phyloP scores from a whole-genome alignment of 2,113 vertebrate genomes.

The Carassius carassius region DNA sequence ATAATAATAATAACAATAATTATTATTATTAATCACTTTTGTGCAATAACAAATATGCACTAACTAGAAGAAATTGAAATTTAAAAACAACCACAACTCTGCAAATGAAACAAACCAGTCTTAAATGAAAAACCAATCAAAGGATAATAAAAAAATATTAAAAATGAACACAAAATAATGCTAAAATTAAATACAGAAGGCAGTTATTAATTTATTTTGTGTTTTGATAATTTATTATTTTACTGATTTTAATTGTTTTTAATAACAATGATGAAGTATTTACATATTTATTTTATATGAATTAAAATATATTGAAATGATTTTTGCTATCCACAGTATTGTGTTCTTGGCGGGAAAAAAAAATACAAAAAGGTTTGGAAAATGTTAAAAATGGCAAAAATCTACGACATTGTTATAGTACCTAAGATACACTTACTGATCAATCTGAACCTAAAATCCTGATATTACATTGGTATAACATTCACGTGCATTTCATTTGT shows the following conservation, averaged over 20 bases:
- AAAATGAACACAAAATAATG: background rate
- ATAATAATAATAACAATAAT: too few relatives aligned
- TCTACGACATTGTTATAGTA: background rate
- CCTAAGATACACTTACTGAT: background rate
- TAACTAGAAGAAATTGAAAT: too few relatives aligned
- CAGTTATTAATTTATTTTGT: background rate
- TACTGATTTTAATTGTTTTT: background rate
- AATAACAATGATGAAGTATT: background rate
- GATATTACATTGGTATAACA: background rate
- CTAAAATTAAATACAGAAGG: background rate
- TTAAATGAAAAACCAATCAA: background rate
- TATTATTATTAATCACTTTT: too few relatives aligned
- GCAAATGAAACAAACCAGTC: background rate
- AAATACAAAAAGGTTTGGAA: background rate
- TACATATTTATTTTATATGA: background rate
- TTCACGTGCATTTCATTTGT: background rate
- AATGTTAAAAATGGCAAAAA: background rate
- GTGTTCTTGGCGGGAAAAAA: too few relatives aligned
- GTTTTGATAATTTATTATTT: background rate
- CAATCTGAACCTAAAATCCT: background rate
- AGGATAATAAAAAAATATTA: background rate
- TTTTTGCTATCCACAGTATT: too few relatives aligned
- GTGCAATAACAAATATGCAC: too few relatives aligned
- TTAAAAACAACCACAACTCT: background rate
- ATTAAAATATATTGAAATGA: background rate